Conservation (phyloP, 2,113 vertebrate genomes). For the Corythoichthys haematopterus region DNA sequence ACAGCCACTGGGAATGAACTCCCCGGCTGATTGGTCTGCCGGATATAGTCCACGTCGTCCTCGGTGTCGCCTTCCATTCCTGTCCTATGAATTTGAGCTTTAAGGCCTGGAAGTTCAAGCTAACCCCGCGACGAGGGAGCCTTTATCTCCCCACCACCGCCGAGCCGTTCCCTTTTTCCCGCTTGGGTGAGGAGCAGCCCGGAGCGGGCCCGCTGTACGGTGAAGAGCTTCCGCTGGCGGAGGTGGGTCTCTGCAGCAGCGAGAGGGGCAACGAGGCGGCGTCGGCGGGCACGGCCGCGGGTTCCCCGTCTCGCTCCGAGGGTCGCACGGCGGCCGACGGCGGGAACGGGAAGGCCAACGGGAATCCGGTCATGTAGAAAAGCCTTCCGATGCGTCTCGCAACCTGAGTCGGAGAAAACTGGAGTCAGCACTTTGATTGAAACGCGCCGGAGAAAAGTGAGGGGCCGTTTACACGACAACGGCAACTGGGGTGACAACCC, state of each 20-base stretch:
- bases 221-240: conserved; percentile 78
- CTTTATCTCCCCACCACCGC: conserved; percentile 52
- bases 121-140: conserved; percentile 52
- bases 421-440: background rate
- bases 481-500: too few relatives aligned
- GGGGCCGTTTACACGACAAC: too few relatives aligned
- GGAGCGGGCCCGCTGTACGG: conserved; percentile 70
- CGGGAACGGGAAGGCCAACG: conserved; percentile 86
- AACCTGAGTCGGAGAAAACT: conserved; percentile 70
- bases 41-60: conserved; percentile 27
- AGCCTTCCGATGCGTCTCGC: conserved; percentile 87
- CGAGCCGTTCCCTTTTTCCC: conserved; percentile 78
- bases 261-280: conserved; percentile 40
- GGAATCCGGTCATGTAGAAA: conserved; percentile 92
- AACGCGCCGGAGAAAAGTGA: background rate
- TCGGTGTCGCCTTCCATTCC: conserved; percentile 26
- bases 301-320: conserved; percentile 70
- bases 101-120: conserved; percentile 22
- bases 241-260: conserved; percentile 69
- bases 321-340: conserved; percentile 73
- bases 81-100: conserved; percentile 32
- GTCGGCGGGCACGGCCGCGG: conserved; percentile 56
- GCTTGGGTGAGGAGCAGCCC: conserved; percentile 80
- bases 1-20: conserved; percentile 47
- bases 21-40: conserved; percentile 43